Percentiles rank a stretch among this genome's conserved stretches.
phyloP scores from a whole-genome alignment of 2,113 vertebrate genomes.

The Sylvilagus bachmani region DNA sequence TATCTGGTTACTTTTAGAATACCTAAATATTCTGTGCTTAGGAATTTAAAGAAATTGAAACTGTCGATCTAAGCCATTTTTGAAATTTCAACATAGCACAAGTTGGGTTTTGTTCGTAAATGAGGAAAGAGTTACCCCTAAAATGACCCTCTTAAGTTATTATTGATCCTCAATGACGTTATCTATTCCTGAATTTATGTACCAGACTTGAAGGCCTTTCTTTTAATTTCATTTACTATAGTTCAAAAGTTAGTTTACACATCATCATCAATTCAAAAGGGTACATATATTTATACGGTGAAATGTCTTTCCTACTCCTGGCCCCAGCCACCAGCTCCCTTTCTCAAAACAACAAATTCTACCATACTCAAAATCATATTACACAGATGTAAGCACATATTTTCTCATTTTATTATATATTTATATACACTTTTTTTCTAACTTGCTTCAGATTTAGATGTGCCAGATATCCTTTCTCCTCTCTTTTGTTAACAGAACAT shows the following conservation, averaged over 20 bases:
- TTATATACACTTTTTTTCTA: constrained; percentile 37
- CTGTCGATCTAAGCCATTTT: constrained; percentile 28
- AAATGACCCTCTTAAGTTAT: constrained; percentile 26
- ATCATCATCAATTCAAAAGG: constrained; percentile 25
- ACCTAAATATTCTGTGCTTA: neutral
- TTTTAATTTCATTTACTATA: constrained; percentile 48
- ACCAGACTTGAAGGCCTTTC: constrained; percentile 5
- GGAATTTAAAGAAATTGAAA: constrained; percentile 14
- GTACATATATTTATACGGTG: neutral
- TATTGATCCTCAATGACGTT: constrained; percentile 48
- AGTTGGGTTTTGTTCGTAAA: neutral
- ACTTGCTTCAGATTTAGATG: constrained; percentile 47
- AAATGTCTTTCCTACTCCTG: constrained; percentile 42
- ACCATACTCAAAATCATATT: constrained; percentile 27
- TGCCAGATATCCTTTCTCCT: neutral
- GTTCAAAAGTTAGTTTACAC: constrained; percentile 18
- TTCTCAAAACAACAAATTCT: constrained; percentile 30
- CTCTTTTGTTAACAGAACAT: constrained; percentile 24
- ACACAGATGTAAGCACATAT: neutral
- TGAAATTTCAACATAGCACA: neutral
- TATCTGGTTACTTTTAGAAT: constrained; percentile 17
- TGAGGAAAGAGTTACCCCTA: constrained; percentile 14
- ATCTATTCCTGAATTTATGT: constrained; percentile 7
- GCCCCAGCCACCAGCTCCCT: neutral
- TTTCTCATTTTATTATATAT: neutral